phyloP scores from a whole-genome alignment of 2,113 vertebrate species.

The Xiphias gladius region DNA sequence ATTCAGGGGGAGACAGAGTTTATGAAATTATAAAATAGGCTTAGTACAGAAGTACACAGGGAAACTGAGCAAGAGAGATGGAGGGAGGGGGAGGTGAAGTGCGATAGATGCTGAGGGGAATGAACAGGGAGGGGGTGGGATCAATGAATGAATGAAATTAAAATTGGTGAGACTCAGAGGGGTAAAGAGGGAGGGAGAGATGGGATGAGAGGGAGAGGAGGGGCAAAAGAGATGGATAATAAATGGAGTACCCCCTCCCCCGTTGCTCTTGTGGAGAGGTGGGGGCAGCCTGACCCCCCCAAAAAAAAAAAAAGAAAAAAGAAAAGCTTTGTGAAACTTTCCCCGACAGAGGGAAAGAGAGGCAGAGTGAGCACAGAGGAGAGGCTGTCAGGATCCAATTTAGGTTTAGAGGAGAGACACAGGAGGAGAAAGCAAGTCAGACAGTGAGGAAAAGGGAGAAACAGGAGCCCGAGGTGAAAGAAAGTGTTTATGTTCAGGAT shows the following conservation, averaged over 20 bases:
- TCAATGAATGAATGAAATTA: slow-evolving; percentile 84
- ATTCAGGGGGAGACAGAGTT: slow-evolving; percentile 12
- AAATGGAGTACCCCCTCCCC: slow-evolving; percentile 82
- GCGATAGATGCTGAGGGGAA: slow-evolving; percentile 51
- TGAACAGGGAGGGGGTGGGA: slow-evolving; percentile 56
- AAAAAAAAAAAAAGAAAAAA: slow-evolving; percentile 1
- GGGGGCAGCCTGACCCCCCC: slow-evolving; percentile 76
- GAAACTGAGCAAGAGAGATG: slow-evolving; percentile 27
- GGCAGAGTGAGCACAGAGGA: slow-evolving; percentile 67
- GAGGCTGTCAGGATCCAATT: slow-evolving; percentile 66
- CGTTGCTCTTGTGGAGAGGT: slow-evolving; percentile 82
- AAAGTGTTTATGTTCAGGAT: slow-evolving; percentile 40
- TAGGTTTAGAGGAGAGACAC: slow-evolving; percentile 56
- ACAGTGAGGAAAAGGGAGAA: slow-evolving; percentile 27
- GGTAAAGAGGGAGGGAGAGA: slow-evolving; percentile 74
- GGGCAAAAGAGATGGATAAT: slow-evolving; percentile 83
- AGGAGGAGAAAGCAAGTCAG: slow-evolving; percentile 52
- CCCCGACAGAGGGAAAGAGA: slow-evolving; percentile 71
- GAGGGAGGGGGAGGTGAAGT: slow-evolving; percentile 44
- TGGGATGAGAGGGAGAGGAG: slow-evolving; percentile 74
- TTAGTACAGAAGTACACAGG: slow-evolving; percentile 32
- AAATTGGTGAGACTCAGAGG: slow-evolving; percentile 81
- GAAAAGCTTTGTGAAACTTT: slow-evolving; percentile 84
- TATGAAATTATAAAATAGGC: slow-evolving; percentile 66
- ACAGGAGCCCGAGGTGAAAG: slow-evolving; percentile 29